Evolutionary conservation across 2,797 vertebrate genomes (phyloP).

Genomic region (Cottoperca gobio): DNA sequence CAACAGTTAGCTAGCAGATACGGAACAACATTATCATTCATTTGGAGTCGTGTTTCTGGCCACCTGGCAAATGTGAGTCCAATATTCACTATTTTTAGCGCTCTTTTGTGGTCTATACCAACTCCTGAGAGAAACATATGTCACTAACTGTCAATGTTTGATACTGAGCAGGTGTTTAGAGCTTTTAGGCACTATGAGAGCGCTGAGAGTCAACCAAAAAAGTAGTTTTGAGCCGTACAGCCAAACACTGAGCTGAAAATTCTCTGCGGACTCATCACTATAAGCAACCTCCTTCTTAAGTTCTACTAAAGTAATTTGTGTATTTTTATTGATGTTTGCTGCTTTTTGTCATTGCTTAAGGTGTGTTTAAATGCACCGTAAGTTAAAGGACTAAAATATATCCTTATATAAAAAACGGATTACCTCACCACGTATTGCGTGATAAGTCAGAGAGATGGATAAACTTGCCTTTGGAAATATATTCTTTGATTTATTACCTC

Average conservation of each 20-base stretch:
- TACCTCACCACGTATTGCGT: background rate
- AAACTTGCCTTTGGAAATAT: slow-evolving; percentile 10
- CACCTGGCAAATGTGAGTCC: no score
- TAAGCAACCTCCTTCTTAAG: no score
- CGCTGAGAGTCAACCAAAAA: background rate
- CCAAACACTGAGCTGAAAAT: background rate
- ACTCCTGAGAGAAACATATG: background rate
- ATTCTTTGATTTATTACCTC: slow-evolving; percentile 41
- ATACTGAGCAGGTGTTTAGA: background rate
- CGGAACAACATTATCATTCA: no score
- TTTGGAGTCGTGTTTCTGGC: no score
- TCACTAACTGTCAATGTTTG: background rate
- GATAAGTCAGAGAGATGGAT: slow-evolving; percentile 17
- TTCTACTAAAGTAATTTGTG: background rate
- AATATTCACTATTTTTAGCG: no score
- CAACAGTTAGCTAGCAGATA: no score
- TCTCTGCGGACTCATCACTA: background rate
- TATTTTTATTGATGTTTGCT: background rate
- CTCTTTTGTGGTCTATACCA: background rate
- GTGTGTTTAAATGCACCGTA: background rate
- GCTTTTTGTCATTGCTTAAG: background rate
- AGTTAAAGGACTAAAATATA: background rate
- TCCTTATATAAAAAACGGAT: background rate
- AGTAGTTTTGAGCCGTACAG: background rate
- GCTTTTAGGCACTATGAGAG: background rate